These are phyloP conservation scores for Trinorchestia longiramus DNA, from an alignment of 1,140 invertebrate genomes.

Conservation along the genomic window DNA sequence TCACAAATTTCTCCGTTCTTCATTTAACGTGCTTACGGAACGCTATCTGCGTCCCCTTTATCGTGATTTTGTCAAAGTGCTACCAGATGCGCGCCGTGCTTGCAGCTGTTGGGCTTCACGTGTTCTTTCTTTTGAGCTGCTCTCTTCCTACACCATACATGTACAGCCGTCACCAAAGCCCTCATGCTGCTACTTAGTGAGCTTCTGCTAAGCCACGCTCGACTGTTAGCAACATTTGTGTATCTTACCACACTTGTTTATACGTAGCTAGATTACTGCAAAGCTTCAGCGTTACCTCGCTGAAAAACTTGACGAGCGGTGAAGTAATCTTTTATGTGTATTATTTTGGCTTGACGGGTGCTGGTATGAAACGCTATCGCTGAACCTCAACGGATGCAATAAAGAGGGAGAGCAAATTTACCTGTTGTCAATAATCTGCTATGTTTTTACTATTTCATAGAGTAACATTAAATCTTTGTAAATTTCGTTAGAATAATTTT, in stretches of 20 bases:
- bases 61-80: background rate
- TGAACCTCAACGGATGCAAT: background rate
- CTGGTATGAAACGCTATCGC: background rate
- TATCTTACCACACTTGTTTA: background rate
- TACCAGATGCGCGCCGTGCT: background rate
- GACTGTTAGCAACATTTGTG: background rate
- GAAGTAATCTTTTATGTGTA: background rate
- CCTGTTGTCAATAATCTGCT: background rate
- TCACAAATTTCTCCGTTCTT: background rate
- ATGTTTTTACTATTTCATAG: background rate
- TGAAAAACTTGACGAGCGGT: background rate
- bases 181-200: background rate
- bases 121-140: background rate
- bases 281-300: background rate
- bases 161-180: background rate
- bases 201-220: background rate
- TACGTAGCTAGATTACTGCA: background rate
- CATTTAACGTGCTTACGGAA: background rate
- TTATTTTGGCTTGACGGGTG: background rate
- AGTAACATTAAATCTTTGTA: too few species aligned
- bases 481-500: too few species aligned
- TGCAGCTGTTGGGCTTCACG: slow-evolving; percentile 5
- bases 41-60: background rate
- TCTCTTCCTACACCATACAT: background rate
- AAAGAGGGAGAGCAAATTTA: background rate